Evolutionary conservation across 2,797 vertebrate species (phyloP), one percentile per base, ranked within the genome.

Genomic region (Ctenopoma kingsleyae): DNA sequence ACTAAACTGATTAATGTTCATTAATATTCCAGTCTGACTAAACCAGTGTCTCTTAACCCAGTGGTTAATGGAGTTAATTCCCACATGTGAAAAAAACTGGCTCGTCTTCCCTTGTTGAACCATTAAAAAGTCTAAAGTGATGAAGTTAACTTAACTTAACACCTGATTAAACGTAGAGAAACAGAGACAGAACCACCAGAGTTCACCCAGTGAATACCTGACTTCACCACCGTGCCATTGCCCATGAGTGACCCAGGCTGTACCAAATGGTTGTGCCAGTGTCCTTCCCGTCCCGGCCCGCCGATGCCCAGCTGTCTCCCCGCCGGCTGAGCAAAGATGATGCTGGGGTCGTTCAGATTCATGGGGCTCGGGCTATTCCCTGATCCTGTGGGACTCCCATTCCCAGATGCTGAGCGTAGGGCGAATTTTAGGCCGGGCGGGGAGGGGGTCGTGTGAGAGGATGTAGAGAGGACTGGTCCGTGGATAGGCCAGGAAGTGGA

Each of bases 241-340:
- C 95, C 96, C 94, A 98, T 94, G 84, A 98, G 94, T 83, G 96
- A 94, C 90, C 93, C 97, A 20, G 95, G 94, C 85, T 94, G 95
- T 78, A 89, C 84, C 91, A 96, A 89, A 40, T 95, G 95, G 87
- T 95, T 97, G 94, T 96, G 96, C 98, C 98, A 98, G 88, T 89
- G 97, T 90, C 95, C 96, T 62, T 98, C 97, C 74, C 95, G 95
- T 23, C 93, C 93, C 13, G 91, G 91, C 92, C 91, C 95, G 69
- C 86, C 89, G 80, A 87, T 30, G 64, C 95, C 93, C 81, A 91
- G 89, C 91, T 95, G 95, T 80, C 96, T 96, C 77, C 95, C 95
- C 71, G 97, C 95, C 74, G 97, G 98, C 92, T 99, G 97, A 84
- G 97, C 98, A 67, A 98, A 99, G 92, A 99, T 99, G 92, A 99